Base-by-base conservation (phyloP, 2,888 invertebrate genomes). In the Rhagophthalmus giganteus region DNA sequence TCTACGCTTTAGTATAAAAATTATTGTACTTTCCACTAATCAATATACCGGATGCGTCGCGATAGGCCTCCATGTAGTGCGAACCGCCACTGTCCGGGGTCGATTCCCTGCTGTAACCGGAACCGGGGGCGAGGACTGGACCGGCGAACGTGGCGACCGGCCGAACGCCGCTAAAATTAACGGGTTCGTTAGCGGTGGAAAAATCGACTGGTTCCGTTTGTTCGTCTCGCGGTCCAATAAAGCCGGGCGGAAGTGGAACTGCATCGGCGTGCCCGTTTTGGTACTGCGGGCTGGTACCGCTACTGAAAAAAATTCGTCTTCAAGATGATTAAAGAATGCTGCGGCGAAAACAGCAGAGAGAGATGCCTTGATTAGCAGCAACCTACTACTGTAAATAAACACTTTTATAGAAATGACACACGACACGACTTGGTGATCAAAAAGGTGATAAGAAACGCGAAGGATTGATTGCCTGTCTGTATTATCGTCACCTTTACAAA, bases 81-180 rank as follows among this genome's bases (percentile, higher is more conserved):
- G 90, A 90, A 52, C 90, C 90, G 38, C 90, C 90, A 68, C 90
- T 90, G 74, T 92, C 91, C 2, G 91, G 91, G 39, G 91, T 91
- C 55, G 91, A 91, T 76, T 92, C 91, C 66, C 91, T 83, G 76
- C 90, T 91, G 74, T 91, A 91, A 7, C 77, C 75, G 70, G 84
- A 84, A 46, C 87, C 81, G 63, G 87, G 80, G 76, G 85, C 59
- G 59, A 71, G 54, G 58, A 69, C 61, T 56, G 71, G 57, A 58
- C 69, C 71, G 45, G 71, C 71, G 52, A 73, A 71, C n/a, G 70
- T 66, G 31, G 72, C 70, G 54, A 80, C 78, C 31, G 80, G 79
- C 71, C 80, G 76, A 61, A 80, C 79, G 49, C 80, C 79, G 70
- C 79, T 80, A 71, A 82, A 84, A 73, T 81, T 81, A 59, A 83